A percentile compares a stretch with the other conserved stretches of the same genome.
Evolutionary conservation across 2,113 vertebrate species (phyloP).

Genomic region (Burhinus oedicnemus): DNA sequence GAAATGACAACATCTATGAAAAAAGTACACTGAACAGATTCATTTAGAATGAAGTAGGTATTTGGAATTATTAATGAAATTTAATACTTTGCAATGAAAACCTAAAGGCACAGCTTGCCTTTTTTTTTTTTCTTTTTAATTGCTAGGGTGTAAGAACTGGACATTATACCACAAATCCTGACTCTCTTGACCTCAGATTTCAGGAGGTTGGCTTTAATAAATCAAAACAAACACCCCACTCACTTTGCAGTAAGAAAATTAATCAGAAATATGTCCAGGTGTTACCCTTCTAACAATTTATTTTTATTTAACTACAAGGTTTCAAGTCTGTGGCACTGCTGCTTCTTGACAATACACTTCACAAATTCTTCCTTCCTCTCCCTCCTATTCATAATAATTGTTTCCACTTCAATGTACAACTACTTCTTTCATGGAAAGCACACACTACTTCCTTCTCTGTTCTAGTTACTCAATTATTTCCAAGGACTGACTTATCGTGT

Average conservation of each 20-base stretch:
- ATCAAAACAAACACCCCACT: neutral
- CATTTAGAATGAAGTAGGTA: neutral
- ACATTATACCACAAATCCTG: neutral
- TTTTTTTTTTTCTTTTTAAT: neutral
- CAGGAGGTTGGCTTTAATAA: neutral
- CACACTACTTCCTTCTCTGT: neutral
- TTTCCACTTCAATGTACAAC: neutral
- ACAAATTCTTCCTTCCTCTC: neutral
- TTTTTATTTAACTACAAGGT: neutral
- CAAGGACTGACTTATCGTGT: neutral
- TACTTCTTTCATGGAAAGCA: neutral
- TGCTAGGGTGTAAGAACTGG: neutral
- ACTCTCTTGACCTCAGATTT: neutral
- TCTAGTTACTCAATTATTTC: neutral
- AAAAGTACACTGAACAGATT: neutral
- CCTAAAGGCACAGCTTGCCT: neutral
- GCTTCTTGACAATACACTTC: neutral
- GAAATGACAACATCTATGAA: neutral
- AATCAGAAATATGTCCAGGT: neutral
- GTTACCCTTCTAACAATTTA: neutral
- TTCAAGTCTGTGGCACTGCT: neutral
- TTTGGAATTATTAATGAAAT: neutral
- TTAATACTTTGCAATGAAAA: neutral
- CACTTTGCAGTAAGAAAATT: neutral
- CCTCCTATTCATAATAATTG: neutral